A percentile compares a stretch with the other conserved stretches of the same genome.
These are phyloP conservation scores for Limnothrissa miodon DNA, from an alignment of 2,113 vertebrate genomes.

Conservation along the genomic window DNA sequence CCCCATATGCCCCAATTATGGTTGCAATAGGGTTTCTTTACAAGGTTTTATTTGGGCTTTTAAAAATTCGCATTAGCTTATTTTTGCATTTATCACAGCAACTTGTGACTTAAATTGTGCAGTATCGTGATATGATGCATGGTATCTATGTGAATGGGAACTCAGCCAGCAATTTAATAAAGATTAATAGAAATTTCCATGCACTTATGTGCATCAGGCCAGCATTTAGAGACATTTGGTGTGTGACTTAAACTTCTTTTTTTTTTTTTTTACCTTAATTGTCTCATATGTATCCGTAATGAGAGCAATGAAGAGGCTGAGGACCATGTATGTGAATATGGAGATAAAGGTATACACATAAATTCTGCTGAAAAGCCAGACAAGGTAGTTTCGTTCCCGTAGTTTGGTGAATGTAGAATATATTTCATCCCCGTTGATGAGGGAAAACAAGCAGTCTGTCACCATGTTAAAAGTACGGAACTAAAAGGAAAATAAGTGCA, in stretches of 20 bases:
- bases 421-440: constrained; percentile 95
- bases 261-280: constrained; percentile 80
- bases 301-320: constrained; percentile 93
- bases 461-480: constrained; percentile 88
- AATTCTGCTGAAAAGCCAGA: constrained; percentile 91
- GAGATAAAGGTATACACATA: constrained; percentile 95
- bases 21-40: too few relatives aligned
- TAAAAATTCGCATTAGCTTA: not conserved
- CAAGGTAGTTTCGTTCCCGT: constrained; percentile 82
- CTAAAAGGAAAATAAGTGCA: constrained; percentile 59
- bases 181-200: too few relatives aligned
- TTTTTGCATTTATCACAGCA: not conserved
- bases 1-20: too few relatives aligned
- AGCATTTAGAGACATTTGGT: too few relatives aligned
- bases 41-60: too few relatives aligned
- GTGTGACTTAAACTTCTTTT: too few relatives aligned
- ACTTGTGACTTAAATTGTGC: too few relatives aligned
- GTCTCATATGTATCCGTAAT: constrained; percentile 94
- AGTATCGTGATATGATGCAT: too few relatives aligned
- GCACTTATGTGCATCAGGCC: too few relatives aligned
- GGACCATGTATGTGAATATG: constrained; percentile 93
- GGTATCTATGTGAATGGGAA: too few relatives aligned
- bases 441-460: constrained; percentile 88
- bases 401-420: constrained; percentile 87
- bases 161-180: too few relatives aligned